Conservation (phyloP, 2,797 vertebrate genomes). For the Anguilla megastoma region DNA sequence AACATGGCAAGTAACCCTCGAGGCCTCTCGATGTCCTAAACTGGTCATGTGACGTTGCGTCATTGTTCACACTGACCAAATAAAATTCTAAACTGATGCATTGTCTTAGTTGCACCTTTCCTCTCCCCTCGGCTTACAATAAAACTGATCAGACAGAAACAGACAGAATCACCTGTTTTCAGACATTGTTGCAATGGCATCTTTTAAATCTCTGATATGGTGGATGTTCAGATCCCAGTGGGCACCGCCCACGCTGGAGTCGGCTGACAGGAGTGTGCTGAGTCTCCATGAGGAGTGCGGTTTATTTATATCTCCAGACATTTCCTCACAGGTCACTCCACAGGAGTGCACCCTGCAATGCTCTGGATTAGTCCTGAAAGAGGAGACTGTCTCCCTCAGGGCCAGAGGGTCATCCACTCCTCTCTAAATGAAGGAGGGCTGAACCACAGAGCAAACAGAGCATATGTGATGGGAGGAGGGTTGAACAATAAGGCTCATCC, state of each 20-base stretch:
- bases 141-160: neutral
- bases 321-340: neutral
- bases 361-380: neutral
- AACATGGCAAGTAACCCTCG: constrained; percentile 33
- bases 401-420: neutral
- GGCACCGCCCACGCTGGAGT: neutral
- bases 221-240: neutral
- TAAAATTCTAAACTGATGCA: neutral
- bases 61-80: neutral
- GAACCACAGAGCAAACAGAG: neutral
- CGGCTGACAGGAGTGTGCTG: neutral
- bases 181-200: neutral
- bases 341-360: neutral
- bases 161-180: neutral
- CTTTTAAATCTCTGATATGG: too few species aligned
- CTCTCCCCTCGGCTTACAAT: neutral
- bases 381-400: neutral
- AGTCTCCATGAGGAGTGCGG: neutral
- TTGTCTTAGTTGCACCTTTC: neutral
- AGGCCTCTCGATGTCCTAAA: constrained; percentile 11
- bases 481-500: neutral
- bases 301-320: neutral
- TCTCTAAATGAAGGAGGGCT: neutral
- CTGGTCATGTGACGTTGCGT: neutral
- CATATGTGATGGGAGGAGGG: neutral